Conservation (phyloP, 2,113 vertebrate genomes). For the Trogon melanurus region DNA sequence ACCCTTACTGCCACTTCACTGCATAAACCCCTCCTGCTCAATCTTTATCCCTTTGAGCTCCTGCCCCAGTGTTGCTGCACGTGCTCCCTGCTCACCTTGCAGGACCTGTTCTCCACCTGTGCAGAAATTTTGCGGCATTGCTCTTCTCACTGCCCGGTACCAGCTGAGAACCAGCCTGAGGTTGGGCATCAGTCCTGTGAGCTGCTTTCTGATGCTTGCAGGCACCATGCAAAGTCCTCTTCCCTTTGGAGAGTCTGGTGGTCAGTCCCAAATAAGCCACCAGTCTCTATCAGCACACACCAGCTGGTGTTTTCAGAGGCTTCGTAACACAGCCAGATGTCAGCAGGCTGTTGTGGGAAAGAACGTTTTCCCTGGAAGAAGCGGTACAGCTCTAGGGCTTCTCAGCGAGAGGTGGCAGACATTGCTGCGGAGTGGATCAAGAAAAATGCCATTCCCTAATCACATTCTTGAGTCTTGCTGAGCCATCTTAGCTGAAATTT, state of each 20-base stretch:
- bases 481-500: constrained; percentile 4
- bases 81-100: not conserved
- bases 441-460: not conserved
- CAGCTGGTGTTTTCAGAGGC: not conserved
- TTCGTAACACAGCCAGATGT: not conserved
- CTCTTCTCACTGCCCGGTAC: not conserved
- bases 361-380: not conserved
- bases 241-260: not conserved
- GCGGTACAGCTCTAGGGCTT: not conserved
- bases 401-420: not conserved
- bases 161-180: not conserved
- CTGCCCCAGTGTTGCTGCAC: not conserved
- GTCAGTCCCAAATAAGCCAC: not conserved
- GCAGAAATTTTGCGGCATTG: not conserved
- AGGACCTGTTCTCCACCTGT: not conserved
- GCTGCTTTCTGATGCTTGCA: not conserved
- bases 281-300: not conserved
- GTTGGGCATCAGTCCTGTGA: not conserved
- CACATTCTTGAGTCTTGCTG: not conserved
- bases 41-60: not conserved
- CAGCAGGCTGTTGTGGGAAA: not conserved
- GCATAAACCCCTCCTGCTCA: not conserved
- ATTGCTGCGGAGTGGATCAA: not conserved
- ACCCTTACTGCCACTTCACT: not conserved
- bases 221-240: not conserved